Evolutionary conservation across 2,888 invertebrate species (phyloP).

Genomic region (Seira musarum): DNA sequence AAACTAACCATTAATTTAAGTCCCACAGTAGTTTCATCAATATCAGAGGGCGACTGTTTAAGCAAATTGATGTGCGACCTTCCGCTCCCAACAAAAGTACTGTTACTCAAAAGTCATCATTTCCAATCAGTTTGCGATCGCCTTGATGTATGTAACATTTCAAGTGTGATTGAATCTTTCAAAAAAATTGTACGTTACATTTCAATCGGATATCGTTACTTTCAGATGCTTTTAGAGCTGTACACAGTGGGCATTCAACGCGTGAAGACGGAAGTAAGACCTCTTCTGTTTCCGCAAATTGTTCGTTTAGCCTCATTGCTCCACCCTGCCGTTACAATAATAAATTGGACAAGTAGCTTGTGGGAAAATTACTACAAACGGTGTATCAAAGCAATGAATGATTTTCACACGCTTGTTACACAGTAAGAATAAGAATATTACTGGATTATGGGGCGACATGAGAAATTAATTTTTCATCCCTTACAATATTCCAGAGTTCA

Average conservation of each 20-base stretch:
- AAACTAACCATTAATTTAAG: constrained; percentile 63
- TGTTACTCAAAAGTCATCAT: constrained; percentile 64
- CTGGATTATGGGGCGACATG: no score
- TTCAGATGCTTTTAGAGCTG: constrained; percentile 84
- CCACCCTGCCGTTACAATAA: constrained; percentile 84
- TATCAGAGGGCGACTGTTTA: constrained; percentile 67
- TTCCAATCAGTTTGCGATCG: constrained; percentile 66
- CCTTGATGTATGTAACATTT: constrained; percentile 58
- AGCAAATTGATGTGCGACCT: constrained; percentile 87
- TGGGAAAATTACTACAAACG: constrained; percentile 85
- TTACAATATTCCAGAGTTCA: constrained; percentile 82
- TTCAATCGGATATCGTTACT: neutral
- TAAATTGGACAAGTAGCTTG: constrained; percentile 90
- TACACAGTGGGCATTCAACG: constrained; percentile 81
- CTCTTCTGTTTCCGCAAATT: constrained; percentile 89
- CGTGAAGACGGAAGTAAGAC: constrained; percentile 91
- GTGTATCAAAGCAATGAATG: constrained; percentile 84
- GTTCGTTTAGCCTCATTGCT: constrained; percentile 87
- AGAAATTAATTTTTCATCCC: no score
- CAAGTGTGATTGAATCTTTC: neutral
- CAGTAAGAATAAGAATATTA: no score
- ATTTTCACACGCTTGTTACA: constrained; percentile 82
- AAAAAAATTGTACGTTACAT: constrained; percentile 4
- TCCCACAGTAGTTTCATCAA: constrained; percentile 62
- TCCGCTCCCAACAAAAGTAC: constrained; percentile 74